Evolutionary conservation across 2,888 invertebrate species (phyloP).

Genomic region (Cataglyphis rosenhaueri): DNA sequence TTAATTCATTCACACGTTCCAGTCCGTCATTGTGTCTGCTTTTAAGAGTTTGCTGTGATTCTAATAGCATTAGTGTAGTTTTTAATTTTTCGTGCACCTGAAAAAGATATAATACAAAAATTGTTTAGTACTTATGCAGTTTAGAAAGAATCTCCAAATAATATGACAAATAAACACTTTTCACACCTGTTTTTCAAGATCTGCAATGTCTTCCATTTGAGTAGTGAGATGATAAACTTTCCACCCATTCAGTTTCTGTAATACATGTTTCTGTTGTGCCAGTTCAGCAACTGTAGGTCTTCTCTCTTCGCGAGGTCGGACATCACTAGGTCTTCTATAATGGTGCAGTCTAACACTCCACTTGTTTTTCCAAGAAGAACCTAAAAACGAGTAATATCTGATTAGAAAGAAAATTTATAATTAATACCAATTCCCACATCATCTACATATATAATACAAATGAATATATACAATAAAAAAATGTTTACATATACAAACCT

Average conservation of each 20-base stretch:
- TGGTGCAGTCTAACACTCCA: constrained; percentile 80
- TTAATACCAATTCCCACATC: neutral
- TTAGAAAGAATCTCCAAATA: neutral
- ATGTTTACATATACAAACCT: constrained; percentile 69
- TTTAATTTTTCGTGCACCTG: constrained; percentile 84
- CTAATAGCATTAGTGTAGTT: constrained; percentile 80
- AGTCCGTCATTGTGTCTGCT: constrained; percentile 81
- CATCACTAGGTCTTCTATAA: constrained; percentile 88
- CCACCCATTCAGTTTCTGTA: constrained; percentile 97
- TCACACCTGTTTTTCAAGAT: constrained; percentile 82
- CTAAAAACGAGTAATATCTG: constrained; percentile 62
- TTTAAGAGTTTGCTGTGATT: constrained; percentile 80
- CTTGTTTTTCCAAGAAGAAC: constrained; percentile 81
- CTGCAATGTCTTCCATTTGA: constrained; percentile 96
- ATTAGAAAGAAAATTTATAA: neutral
- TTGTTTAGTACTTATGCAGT: neutral
- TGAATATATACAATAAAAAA: neutral
- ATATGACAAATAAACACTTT: neutral
- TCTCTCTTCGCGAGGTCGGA: constrained; percentile 95
- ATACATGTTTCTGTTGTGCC: constrained; percentile 94
- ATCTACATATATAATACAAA: constrained; percentile 1
- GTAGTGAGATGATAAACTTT: constrained; percentile 96
- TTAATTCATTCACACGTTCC: constrained; percentile 83
- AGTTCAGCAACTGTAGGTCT: constrained; percentile 94
- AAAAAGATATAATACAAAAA: constrained; percentile 18